Percentiles rank a stretch among this genome's conserved stretches.
Evolutionary conservation across 1,140 invertebrate genomes (phyloP).

Genomic region (Drosophila sechellia): DNA sequence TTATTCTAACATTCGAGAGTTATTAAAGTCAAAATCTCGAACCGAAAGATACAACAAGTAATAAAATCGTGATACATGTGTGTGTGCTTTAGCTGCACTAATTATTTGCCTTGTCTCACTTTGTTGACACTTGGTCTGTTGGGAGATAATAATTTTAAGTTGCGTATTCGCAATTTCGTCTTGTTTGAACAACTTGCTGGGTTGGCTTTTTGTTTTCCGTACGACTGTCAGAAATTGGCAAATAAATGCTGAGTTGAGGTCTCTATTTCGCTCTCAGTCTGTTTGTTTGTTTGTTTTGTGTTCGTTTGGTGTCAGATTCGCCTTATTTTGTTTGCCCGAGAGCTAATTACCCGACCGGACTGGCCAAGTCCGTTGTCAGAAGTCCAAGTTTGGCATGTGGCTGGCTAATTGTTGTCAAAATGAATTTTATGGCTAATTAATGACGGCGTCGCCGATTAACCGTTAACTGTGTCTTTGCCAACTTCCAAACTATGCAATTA

Average conservation of each 20-base stretch:
- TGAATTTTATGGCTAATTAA: constrained; percentile 65
- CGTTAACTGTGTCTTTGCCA: constrained; percentile 60
- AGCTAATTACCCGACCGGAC: constrained; percentile 38
- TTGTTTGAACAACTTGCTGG: constrained; percentile 65
- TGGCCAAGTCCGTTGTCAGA: constrained; percentile 23
- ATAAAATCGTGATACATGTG: constrained; percentile 17
- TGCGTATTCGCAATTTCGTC: constrained; percentile 33
- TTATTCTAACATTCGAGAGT: neutral
- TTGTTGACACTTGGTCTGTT: constrained; percentile 50
- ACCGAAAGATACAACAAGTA: neutral
- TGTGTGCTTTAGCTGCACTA: constrained; percentile 41
- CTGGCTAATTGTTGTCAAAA: constrained; percentile 53
- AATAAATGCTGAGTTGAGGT: constrained; percentile 18
- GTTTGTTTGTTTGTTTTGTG: constrained; percentile 8
- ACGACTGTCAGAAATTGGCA: constrained; percentile 31
- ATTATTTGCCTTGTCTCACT: constrained; percentile 52
- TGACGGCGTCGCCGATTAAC: constrained; percentile 32
- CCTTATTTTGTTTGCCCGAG: constrained; percentile 23
- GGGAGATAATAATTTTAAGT: constrained; percentile 54
- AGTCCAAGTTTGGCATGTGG: constrained; percentile 31
- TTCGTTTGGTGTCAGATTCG: constrained; percentile 13
- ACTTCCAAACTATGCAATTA: constrained; percentile 72
- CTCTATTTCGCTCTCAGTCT: constrained; percentile 7
- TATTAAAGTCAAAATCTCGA: neutral
- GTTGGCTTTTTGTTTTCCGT: constrained; percentile 21